These are phyloP conservation scores for Musca domestica DNA, from an alignment of 1,140 invertebrate species.

Conservation along the genomic window DNA sequence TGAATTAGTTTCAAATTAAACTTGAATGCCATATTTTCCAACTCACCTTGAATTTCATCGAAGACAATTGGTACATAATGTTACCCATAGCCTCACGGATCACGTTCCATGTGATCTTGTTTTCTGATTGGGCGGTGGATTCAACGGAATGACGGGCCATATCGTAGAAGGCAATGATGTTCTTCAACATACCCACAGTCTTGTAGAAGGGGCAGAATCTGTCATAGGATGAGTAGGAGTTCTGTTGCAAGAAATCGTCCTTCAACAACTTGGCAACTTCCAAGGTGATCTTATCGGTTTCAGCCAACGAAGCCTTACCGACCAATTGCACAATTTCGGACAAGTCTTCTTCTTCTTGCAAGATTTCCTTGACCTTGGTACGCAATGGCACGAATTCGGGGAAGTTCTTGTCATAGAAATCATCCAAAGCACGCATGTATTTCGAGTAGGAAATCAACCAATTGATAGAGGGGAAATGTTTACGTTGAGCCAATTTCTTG, in stretches of 20 bases:
- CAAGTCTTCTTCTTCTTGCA: conserved; percentile 99
- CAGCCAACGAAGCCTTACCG: conserved; percentile 97
- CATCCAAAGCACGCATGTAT: conserved; percentile 96
- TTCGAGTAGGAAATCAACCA: conserved; percentile 99
- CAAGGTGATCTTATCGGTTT: conserved; percentile 98
- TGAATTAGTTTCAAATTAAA: background rate
- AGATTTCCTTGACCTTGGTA: conserved; percentile 93
- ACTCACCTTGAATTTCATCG: conserved; percentile 98
- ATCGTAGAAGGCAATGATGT: conserved; percentile 99
- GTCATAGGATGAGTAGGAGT: conserved; percentile 95
- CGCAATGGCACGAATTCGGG: conserved; percentile 95
- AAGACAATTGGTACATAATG: conserved; percentile 95
- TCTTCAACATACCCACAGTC: conserved; percentile 96
- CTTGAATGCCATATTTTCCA: background rate
- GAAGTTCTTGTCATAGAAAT: conserved; percentile 99
- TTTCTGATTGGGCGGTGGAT: conserved; percentile 96
- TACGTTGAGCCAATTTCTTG: conserved; percentile 98
- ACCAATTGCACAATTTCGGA: conserved; percentile 99
- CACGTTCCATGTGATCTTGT: conserved; percentile 98
- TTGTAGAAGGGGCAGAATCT: conserved; percentile 99
- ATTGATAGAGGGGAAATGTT: conserved; percentile 99
- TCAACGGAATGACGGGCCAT: conserved; percentile 96
- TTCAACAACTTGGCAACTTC: conserved; percentile 98
- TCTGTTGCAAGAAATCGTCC: conserved; percentile 99
- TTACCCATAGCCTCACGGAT: conserved; percentile 96